These are phyloP conservation scores for Forpus xanthops DNA, from an alignment of 2,797 vertebrate species.

Conservation along the genomic window DNA sequence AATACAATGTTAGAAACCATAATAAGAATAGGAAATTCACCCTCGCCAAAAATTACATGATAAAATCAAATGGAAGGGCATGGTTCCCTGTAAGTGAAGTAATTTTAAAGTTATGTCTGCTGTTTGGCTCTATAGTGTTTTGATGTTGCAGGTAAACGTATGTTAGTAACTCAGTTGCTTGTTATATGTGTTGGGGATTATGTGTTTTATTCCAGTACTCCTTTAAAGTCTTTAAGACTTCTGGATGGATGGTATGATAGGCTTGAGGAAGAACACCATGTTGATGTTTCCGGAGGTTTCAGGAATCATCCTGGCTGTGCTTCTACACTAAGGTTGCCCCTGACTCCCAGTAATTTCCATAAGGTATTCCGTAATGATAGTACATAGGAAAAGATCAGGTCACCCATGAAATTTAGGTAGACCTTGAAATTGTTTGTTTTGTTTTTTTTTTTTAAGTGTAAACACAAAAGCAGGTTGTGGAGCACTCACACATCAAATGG, in stretches of 20 bases:
- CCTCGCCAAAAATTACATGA: neutral
- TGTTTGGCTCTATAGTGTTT: neutral
- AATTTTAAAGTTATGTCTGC: neutral
- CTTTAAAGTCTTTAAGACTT: neutral
- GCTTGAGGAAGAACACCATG: neutral
- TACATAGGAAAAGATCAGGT: neutral
- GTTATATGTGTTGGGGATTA: neutral
- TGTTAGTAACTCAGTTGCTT: neutral
- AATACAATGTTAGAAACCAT: accelerated
- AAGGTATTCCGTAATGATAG: neutral
- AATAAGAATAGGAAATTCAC: neutral
- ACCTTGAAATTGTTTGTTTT: neutral
- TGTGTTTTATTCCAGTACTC: neutral
- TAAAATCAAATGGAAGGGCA: neutral
- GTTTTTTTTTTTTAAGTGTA: neutral
- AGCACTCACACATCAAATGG: neutral
- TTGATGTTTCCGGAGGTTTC: neutral
- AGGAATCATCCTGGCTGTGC: neutral
- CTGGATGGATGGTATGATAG: neutral
- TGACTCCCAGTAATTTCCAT: neutral
- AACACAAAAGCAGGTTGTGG: neutral
- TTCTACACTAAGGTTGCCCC: neutral
- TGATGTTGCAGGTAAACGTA: neutral
- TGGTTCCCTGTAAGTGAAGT: neutral
- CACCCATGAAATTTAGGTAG: neutral